Base-by-base conservation (phyloP, 2,888 invertebrate genomes). In the Caenorhabditis afra region DNA sequence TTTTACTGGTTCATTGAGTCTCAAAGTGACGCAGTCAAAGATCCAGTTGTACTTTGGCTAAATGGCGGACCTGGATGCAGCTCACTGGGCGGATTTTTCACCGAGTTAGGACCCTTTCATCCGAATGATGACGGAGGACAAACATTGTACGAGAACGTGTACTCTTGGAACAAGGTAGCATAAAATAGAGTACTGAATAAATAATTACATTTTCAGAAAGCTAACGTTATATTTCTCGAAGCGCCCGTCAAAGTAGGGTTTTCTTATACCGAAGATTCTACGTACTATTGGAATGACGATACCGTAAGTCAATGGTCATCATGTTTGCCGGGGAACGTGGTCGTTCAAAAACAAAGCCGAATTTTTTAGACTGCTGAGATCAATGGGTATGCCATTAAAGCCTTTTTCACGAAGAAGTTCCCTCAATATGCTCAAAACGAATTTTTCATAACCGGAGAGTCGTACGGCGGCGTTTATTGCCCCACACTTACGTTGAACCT, bases 241-340 rank as follows among this genome's bases (percentile, higher is more conserved):
- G 90, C 92, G 1, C 92, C 92, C 12, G 91, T 91, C n/a, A 91
- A 92, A 58, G 92, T 92, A 47, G 92, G 92, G 4, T 92, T 90
- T 82, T 92, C 92, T 0, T 92, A 91, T 82, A 88, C 91, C 2
- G 85, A 85, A n/a, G 90, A 82, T 23, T 35, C 45, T 1, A 70
- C 66, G 49, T 82, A 76, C 52, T 73, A 58, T 11, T 81, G 78
- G 79, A 73, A 59, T 23, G 84, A 84, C 62, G 80, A 82, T 39
- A 79, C 80, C 50, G 86, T 86, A 73, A 22, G 45, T 16, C 20
- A 5, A 14, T 0, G 23, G 4, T 44, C 12, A 18, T n/a, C n/a
- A n/a, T n/a, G n/a, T n/a, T n/a, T n/a, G n/a, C n/a, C n/a, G n/a
- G n/a, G n/a, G n/a, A n/a, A n/a, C n/a, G n/a, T n/a, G n/a, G n/a